Conservation (phyloP, 2,888 invertebrate genomes). For the Pelosia muscerda region DNA sequence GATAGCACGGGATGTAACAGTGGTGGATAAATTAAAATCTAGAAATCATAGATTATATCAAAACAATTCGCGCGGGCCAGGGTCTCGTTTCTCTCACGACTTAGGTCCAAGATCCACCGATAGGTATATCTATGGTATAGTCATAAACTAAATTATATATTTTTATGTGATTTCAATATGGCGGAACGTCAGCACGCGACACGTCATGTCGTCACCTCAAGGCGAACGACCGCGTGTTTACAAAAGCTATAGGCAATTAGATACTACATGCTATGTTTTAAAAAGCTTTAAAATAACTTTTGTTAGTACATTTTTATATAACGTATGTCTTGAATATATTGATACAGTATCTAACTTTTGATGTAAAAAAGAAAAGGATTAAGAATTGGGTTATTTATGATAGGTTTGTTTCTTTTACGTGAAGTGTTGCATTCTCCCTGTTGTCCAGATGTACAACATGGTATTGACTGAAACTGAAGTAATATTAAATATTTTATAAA, state of each 20-base stretch:
- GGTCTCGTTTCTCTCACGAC: too few relatives aligned
- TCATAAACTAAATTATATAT: constrained; percentile 8
- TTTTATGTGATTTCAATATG: constrained; percentile 22
- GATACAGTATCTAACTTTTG: not conserved
- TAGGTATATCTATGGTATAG: too few relatives aligned
- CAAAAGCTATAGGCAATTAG: constrained; percentile 14
- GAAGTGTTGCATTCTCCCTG: not conserved
- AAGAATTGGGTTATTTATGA: too few relatives aligned
- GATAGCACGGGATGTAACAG: too few relatives aligned
- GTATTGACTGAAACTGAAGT: not conserved
- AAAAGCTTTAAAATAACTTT: constrained; percentile 4
- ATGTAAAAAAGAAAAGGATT: not conserved
- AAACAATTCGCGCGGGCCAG: too few relatives aligned
- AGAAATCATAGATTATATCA: too few relatives aligned
- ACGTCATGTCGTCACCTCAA: constrained; percentile 21
- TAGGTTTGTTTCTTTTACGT: not conserved
- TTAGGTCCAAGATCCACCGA: too few relatives aligned
- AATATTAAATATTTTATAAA: too few relatives aligned
- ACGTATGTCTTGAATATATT: not conserved
- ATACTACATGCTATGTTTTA: constrained; percentile 3
- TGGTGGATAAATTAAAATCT: too few relatives aligned
- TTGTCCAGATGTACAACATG: not conserved
- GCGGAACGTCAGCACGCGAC: constrained; percentile 18
- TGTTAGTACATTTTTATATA: not conserved
- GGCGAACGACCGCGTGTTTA: constrained; percentile 38